These are phyloP conservation scores for Rotaria macrura DNA, from an alignment of 2,888 invertebrate species.

Conservation along the genomic window DNA sequence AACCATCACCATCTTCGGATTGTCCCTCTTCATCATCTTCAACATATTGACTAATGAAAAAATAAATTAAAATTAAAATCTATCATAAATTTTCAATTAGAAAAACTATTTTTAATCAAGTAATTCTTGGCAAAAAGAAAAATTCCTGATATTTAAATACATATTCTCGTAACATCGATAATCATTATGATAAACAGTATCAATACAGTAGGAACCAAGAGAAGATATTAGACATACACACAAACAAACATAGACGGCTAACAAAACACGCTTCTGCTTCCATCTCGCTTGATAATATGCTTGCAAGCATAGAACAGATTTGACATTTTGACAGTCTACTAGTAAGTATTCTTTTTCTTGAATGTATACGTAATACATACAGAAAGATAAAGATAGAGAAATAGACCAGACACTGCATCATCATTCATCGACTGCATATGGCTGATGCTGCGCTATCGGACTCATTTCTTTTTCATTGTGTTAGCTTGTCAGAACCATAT, in stretches of 20 bases:
- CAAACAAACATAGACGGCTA: neutral
- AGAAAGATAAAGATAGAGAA: neutral
- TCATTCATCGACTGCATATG: neutral
- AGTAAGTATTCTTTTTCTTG: neutral
- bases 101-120: too few relatives aligned
- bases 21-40: neutral
- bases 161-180: neutral
- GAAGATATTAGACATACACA: neutral
- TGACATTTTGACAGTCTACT: neutral
- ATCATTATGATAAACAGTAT: neutral
- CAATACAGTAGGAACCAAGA: neutral
- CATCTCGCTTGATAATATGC: neutral
- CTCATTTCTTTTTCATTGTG: neutral
- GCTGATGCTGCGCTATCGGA: neutral
- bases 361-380: neutral
- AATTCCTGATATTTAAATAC: neutral
- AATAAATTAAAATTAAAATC: neutral
- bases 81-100: too few relatives aligned
- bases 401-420: neutral
- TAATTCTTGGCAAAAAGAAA: too few relatives aligned
- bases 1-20: neutral
- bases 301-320: neutral
- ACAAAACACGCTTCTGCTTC: neutral
- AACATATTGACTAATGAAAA: constrained; percentile 4
- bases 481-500: neutral